Evolutionary conservation across 1,140 invertebrate genomes (phyloP), one percentile per base, ranked within the genome.

Genomic region (Orchestia grillus): DNA sequence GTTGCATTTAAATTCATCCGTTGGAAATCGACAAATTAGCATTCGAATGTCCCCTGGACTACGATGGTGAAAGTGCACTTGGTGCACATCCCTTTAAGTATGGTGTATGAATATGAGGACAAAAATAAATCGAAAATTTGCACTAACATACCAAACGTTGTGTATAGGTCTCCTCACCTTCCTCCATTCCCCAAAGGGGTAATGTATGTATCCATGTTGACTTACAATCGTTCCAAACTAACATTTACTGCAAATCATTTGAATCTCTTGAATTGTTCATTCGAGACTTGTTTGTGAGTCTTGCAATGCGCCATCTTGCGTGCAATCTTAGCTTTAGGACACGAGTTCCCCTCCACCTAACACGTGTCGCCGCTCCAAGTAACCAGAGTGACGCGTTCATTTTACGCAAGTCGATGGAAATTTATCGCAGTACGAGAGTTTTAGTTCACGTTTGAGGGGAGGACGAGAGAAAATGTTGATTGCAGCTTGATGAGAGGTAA

Each of bases 401-500:
- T 94, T 94, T 94, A 40, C 92, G 44, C 44, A 44, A 47, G 92
- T 44, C 92, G 41, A 28, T 28, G 44, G 44, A 94, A 94, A 94
- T 94, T 94, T 94, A 94, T 94, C 92, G 44, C 44, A 6, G 43
- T n/a, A 94, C 36, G 3, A 40, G 40, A 94, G 44, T 94, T 94
- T 94, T 94, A 47, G 41, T 94, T 94, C 92, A 45, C 92, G 92
- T 94, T 44, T 45, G 43, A 45, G 92, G 92, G 92, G 92, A 94
- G 43, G 40, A 94, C 43, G 44, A 94, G 92, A 94, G 43, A 94
- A 94, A 94, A 94, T 94, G 92, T 94, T 94, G 92, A 94, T 94
- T 94, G 92, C 92, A 42, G 92, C 92, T 94, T 94, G 92, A 94
- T 94, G 92, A 94, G 92, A 94, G 92, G 44, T 94, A 94, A 94